These are phyloP conservation scores for Corbicula japonica DNA, from an alignment of 2,888 invertebrate species.

Conservation along the genomic window DNA sequence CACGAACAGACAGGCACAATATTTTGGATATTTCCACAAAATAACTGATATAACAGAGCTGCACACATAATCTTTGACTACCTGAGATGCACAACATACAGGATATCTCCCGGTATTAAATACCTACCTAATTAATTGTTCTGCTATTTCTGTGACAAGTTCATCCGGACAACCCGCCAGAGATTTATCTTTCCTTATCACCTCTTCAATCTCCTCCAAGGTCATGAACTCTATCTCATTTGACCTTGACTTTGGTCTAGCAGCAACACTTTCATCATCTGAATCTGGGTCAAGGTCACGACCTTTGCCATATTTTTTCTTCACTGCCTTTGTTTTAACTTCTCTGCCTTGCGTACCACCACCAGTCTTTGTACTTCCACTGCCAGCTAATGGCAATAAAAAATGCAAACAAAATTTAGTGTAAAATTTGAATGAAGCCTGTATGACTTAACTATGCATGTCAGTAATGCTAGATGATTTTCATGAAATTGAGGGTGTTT, in stretches of 20 bases:
- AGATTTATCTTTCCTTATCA: slow-evolving; percentile 88
- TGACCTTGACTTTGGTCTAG: slow-evolving; percentile 51
- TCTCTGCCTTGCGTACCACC: slow-evolving; percentile 97
- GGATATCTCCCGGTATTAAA: too few relatives aligned
- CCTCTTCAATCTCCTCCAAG: slow-evolving; percentile 90
- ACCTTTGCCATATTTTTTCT: slow-evolving; percentile 89
- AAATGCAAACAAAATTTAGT: too few relatives aligned
- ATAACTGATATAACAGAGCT: too few relatives aligned
- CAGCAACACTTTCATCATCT: slow-evolving; percentile 88
- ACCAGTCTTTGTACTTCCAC: slow-evolving; percentile 90
- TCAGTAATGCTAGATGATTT: too few relatives aligned
- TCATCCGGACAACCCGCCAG: slow-evolving; percentile 90
- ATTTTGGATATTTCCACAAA: too few relatives aligned
- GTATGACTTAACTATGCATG: too few relatives aligned
- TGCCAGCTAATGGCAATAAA: slow-evolving; percentile 70
- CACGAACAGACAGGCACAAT: too few relatives aligned
- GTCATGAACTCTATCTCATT: slow-evolving; percentile 78
- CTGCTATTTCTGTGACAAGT: slow-evolving; percentile 90
- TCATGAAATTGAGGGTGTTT: too few relatives aligned
- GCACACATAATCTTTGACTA: too few relatives aligned
- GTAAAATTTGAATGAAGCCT: too few relatives aligned
- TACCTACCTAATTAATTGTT: slow-evolving; percentile 90
- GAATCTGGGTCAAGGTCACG: slow-evolving; percentile 90
- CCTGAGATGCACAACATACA: too few relatives aligned
- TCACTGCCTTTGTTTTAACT: slow-evolving; percentile 97